Evolutionary conservation across 1,140 invertebrate genomes (phyloP).

Genomic region (Druon quercuslanigerum): DNA sequence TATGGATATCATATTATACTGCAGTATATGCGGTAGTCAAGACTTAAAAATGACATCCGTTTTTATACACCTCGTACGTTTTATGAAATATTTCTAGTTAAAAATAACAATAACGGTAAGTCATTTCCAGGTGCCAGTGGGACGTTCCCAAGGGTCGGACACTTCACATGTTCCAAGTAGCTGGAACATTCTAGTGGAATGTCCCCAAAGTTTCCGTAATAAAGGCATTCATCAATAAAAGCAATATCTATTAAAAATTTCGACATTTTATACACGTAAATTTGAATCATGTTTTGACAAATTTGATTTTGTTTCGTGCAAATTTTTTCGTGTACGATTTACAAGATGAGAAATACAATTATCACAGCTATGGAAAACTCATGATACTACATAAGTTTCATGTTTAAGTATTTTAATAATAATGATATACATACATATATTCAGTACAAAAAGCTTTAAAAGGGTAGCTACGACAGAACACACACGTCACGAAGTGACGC

Average conservation of each 20-base stretch:
- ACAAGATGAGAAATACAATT: constrained; percentile 3
- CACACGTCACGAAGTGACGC: constrained; percentile 41
- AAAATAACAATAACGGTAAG: too few species aligned
- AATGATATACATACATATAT: not conserved
- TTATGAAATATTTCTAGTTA: too few species aligned
- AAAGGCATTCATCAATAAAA: too few species aligned
- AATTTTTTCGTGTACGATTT: not conserved
- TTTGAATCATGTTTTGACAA: not conserved
- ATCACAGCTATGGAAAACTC: constrained; percentile 8
- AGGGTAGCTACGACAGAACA: constrained; percentile 54
- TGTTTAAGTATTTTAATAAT: not conserved
- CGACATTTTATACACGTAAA: not conserved
- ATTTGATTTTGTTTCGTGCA: not conserved
- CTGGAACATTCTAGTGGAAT: too few species aligned
- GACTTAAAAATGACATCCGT: too few species aligned
- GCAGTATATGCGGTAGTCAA: too few species aligned
- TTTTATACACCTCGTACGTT: too few species aligned
- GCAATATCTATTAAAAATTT: not conserved
- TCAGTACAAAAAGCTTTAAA: constrained; percentile 55
- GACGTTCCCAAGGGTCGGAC: too few species aligned
- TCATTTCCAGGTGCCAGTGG: too few species aligned
- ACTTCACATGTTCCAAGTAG: too few species aligned
- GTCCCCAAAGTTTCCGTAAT: too few species aligned
- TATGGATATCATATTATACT: too few species aligned
- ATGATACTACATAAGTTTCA: not conserved